Conservation (phyloP, 2,888 invertebrate species). For the Callinectes sapidus region DNA sequence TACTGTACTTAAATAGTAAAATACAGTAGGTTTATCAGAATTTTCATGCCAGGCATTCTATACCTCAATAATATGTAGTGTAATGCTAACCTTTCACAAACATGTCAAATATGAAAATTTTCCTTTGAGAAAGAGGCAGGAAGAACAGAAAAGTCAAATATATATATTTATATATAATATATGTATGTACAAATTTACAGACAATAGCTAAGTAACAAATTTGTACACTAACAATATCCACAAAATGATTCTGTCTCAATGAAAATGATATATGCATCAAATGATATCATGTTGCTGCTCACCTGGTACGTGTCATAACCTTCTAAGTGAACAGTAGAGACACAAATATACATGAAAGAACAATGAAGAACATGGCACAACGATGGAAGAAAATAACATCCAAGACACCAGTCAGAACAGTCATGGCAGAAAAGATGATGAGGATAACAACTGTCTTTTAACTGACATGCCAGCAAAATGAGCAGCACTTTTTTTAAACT, state of each 20-base stretch:
- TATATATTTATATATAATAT: conserved; percentile 43
- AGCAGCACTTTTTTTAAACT: not conserved
- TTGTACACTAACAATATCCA: conserved; percentile 69
- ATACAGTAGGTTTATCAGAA: conserved; percentile 5
- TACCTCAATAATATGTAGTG: not conserved
- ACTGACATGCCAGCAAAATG: not conserved
- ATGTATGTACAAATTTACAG: conserved; percentile 67
- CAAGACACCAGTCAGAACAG: conserved; percentile 41
- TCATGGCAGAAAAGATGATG: conserved; percentile 1
- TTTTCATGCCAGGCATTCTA: not conserved
- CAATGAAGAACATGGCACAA: conserved; percentile 59
- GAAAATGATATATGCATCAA: conserved; percentile 20
- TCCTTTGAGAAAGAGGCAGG: conserved; percentile 45
- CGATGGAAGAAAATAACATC: conserved; percentile 57
- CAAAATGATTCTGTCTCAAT: conserved; percentile 53
- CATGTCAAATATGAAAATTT: conserved; percentile 43
- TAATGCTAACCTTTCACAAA: conserved; percentile 43
- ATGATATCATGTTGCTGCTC: not conserved
- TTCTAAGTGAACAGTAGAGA: conserved; percentile 29
- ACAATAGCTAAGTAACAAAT: conserved; percentile 68
- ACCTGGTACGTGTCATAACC: not conserved
- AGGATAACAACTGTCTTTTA: conserved; percentile 24
- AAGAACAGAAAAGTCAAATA: conserved; percentile 58
- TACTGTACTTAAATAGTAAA: not conserved
- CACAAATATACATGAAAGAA: conserved; percentile 53